Evolutionary conservation across 2,113 vertebrate species (phyloP).

Genomic region (Ciconia maguari): DNA sequence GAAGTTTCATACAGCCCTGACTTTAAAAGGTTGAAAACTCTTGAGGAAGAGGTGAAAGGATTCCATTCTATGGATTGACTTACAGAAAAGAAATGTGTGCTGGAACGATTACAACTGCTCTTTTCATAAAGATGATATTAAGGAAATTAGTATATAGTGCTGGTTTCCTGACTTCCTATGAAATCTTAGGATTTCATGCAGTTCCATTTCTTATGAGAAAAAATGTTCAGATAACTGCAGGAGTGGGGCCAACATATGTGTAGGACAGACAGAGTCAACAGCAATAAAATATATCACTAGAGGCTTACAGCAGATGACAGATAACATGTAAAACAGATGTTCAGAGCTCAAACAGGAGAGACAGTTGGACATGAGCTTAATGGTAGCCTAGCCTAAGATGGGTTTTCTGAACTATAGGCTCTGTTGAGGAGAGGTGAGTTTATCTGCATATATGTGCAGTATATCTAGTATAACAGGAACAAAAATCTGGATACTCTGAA

Average conservation of each 20-base stretch:
- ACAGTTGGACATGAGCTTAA: not conserved
- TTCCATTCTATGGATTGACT: not conserved
- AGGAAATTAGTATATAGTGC: not conserved
- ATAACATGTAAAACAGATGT: conserved; percentile 21
- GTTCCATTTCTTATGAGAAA: not conserved
- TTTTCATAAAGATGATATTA: not conserved
- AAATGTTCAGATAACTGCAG: not conserved
- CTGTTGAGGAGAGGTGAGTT: not conserved
- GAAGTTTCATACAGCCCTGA: not conserved
- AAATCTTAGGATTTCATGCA: not conserved
- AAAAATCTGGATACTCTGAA: not conserved
- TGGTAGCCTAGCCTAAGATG: not conserved
- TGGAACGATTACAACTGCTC: not conserved
- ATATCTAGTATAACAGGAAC: not conserved
- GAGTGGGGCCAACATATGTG: not conserved
- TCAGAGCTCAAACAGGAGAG: not conserved
- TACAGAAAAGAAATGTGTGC: not conserved
- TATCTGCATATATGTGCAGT: not conserved
- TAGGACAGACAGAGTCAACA: not conserved
- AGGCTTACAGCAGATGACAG: not conserved
- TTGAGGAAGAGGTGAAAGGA: not conserved
- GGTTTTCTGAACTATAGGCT: not conserved
- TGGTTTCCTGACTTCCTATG: not conserved
- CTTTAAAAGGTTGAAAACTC: not conserved
- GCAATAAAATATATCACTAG: not conserved